These are phyloP conservation scores for Norana najaformis DNA, from an alignment of 2,888 invertebrate species.

Conservation along the genomic window DNA sequence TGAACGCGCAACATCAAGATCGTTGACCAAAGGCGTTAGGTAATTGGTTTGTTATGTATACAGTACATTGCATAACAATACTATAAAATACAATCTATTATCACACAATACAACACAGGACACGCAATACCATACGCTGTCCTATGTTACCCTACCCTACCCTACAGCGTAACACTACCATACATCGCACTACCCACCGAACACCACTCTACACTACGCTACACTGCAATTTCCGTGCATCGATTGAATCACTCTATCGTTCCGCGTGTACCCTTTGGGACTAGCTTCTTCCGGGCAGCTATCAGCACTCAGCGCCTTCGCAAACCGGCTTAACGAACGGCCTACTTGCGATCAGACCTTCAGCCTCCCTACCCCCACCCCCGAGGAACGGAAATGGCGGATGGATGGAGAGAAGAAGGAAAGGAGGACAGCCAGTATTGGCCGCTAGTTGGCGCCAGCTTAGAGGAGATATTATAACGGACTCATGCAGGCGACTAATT, in stretches of 20 bases:
- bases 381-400: not conserved
- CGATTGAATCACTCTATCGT: not conserved
- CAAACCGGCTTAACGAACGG: not conserved
- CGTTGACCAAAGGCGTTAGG: too few relatives aligned
- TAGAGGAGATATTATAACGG: not conserved
- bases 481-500: not conserved
- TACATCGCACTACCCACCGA: not conserved
- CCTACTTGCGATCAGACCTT: too few relatives aligned
- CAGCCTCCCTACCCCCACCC: not conserved
- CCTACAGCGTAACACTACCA: not conserved
- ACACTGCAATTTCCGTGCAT: not conserved
- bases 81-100: too few relatives aligned
- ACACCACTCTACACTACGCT: not conserved
- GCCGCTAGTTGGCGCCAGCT: slow-evolving; percentile 13
- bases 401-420: not conserved
- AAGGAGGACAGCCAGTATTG: not conserved
- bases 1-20: too few relatives aligned
- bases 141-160: not conserved
- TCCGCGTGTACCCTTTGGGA: not conserved
- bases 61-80: too few relatives aligned
- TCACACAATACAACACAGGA: not conserved
- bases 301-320: not conserved
- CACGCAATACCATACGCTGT: not conserved
- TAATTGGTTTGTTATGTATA: too few relatives aligned
- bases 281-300: not conserved